phyloP scores from a whole-genome alignment of 2,113 vertebrate genomes.

The Coreoperca whiteheadi region DNA sequence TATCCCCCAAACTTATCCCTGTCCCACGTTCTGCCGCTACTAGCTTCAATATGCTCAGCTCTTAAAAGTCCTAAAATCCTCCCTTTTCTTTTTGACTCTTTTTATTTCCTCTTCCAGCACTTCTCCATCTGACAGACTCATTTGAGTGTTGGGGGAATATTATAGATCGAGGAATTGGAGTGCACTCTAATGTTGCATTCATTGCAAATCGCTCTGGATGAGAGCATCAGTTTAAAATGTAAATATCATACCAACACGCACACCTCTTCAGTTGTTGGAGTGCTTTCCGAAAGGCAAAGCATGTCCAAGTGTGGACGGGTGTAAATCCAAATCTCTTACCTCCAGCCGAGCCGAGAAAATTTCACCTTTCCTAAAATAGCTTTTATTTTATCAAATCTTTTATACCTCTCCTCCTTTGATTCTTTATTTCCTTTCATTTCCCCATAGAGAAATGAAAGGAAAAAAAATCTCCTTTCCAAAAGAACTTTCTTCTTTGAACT shows the following conservation, averaged over 20 bases:
- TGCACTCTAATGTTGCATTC: conserved; percentile 19
- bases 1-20: not conserved
- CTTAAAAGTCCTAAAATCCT: conserved; percentile 29
- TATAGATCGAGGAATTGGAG: conserved; percentile 14
- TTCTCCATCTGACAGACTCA: conserved; percentile 10
- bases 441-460: conserved; percentile 6
- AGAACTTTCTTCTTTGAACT: conserved; percentile 69
- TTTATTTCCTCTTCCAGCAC: conserved; percentile 12
- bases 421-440: conserved; percentile 44
- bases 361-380: conserved; percentile 32
- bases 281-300: conserved; percentile 1
- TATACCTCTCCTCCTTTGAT: conserved; percentile 29
- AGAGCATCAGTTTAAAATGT: conserved; percentile 40
- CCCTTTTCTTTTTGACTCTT: not conserved
- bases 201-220: conserved; percentile 20
- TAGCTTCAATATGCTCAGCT: not conserved
- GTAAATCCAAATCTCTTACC: conserved; percentile 1
- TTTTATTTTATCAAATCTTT: conserved; percentile 37
- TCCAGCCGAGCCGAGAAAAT: conserved; percentile 21
- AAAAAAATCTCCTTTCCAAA: not conserved
- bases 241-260: conserved; percentile 28
- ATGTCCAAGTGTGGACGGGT: not conserved
- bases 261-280: conserved; percentile 21
- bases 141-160: conserved; percentile 13
- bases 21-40: not conserved